Percentiles rank a stretch among this genome's conserved stretches.
phyloP scores from a whole-genome alignment of 2,113 vertebrate genomes.

The Synodontis membranacea region DNA sequence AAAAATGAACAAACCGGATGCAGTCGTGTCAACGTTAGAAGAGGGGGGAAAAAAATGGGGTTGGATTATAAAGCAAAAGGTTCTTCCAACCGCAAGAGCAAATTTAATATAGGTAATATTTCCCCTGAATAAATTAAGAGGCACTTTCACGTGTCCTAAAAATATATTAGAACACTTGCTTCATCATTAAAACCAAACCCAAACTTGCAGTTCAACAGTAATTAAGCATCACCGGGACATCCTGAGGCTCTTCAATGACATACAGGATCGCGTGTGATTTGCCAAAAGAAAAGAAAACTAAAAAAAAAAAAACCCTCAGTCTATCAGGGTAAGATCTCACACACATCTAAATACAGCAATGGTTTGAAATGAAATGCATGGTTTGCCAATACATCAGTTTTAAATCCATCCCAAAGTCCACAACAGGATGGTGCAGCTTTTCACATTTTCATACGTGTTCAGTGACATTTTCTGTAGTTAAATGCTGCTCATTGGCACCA shows the following conservation, averaged over 20 bases:
- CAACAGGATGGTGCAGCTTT: not conserved
- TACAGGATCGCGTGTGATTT: no score
- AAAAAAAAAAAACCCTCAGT: not conserved
- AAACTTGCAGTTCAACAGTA: conserved; percentile 1
- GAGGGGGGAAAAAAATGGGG: not conserved
- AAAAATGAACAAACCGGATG: conserved; percentile 11
- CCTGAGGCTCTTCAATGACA: not conserved
- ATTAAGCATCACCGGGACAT: conserved; percentile 1
- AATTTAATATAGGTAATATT: conserved; percentile 20
- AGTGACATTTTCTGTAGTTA: not conserved
- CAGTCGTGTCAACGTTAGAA: not conserved
- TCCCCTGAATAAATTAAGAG: conserved; percentile 51
- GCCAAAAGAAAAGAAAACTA: not conserved
- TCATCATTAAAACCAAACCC: not conserved
- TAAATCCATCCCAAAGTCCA: conserved; percentile 15
- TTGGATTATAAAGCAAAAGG: conserved; percentile 3
- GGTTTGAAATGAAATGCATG: not conserved
- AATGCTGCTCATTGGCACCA: not conserved
- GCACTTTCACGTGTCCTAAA: conserved; percentile 46
- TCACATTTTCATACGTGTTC: not conserved
- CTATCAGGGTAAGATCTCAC: not conserved
- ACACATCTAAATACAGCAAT: not conserved
- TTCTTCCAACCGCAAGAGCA: not conserved
- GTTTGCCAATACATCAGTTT: not conserved
- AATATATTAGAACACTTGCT: conserved; percentile 2